These are phyloP conservation scores for Hippopotamyrus pictus DNA, from an alignment of 2,797 vertebrate genomes.

Conservation along the genomic window DNA sequence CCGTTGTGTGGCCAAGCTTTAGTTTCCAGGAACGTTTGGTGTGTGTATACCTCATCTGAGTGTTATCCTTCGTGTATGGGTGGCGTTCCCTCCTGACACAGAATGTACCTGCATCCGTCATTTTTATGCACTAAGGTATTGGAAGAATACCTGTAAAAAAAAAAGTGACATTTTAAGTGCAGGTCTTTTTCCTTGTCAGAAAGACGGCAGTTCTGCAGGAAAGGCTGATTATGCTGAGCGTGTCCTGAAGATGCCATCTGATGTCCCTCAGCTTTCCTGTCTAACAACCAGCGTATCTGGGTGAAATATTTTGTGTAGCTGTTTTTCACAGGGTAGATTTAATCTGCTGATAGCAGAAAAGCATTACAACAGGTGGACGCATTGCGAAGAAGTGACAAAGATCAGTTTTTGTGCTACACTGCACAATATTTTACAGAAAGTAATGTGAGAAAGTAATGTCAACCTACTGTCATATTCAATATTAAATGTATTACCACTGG, in stretches of 20 bases:
- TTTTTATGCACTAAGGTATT: constrained; percentile 2
- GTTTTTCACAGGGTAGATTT: neutral
- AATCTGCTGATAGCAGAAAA: neutral
- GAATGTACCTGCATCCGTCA: neutral
- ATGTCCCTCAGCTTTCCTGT: neutral
- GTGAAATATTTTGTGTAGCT: neutral
- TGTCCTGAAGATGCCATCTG: neutral
- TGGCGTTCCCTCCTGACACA: neutral
- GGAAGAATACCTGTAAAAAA: neutral
- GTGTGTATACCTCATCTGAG: neutral
- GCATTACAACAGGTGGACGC: neutral
- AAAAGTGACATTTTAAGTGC: neutral
- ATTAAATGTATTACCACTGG: neutral
- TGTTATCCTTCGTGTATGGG: neutral
- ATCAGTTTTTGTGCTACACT: neutral
- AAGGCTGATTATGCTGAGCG: neutral
- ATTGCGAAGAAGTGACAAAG: neutral
- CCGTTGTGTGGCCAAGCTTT: neutral
- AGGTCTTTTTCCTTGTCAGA: neutral
- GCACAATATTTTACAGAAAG: neutral
- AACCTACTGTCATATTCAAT: neutral
- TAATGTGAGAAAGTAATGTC: neutral
- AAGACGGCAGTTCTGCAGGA: neutral
- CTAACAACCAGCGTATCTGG: neutral
- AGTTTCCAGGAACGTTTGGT: neutral